Conservation (phyloP, 2,113 vertebrate species). For the Xyliphius kryptos region DNA sequence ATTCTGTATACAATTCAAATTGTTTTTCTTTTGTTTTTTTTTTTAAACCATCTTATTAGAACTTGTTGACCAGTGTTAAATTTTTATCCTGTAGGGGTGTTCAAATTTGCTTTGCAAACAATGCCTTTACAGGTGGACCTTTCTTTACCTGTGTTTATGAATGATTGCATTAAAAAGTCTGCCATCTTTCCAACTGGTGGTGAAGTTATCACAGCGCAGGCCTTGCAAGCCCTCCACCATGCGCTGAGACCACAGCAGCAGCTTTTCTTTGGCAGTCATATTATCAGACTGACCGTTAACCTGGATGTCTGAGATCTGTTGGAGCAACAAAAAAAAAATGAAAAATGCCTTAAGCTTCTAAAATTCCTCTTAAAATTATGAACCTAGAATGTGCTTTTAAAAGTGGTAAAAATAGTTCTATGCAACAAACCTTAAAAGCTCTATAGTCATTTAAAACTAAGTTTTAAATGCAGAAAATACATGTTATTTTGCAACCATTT, state of each 20-base stretch:
- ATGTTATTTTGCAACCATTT: no score
- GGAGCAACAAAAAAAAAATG: background rate
- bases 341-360: background rate
- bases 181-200: constrained; percentile 86
- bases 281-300: constrained; percentile 93
- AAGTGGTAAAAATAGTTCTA: no score
- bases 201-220: constrained; percentile 93
- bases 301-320: constrained; percentile 95
- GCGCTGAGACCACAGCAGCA: constrained; percentile 91
- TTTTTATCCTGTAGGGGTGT: background rate
- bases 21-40: no score
- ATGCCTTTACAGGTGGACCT: background rate
- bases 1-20: no score
- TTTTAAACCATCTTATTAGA: no score
- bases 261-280: constrained; percentile 97
- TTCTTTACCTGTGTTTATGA: constrained; percentile 82
- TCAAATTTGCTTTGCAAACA: background rate
- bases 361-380: background rate
- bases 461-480: no score
- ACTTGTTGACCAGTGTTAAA: no score
- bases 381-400: background rate
- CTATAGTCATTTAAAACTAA: no score
- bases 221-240: constrained; percentile 89
- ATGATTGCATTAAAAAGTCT: constrained; percentile 92
- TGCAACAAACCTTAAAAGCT: no score